Conservation (phyloP, 1,140 invertebrate genomes). For the Plectrocnemia conspersa region DNA sequence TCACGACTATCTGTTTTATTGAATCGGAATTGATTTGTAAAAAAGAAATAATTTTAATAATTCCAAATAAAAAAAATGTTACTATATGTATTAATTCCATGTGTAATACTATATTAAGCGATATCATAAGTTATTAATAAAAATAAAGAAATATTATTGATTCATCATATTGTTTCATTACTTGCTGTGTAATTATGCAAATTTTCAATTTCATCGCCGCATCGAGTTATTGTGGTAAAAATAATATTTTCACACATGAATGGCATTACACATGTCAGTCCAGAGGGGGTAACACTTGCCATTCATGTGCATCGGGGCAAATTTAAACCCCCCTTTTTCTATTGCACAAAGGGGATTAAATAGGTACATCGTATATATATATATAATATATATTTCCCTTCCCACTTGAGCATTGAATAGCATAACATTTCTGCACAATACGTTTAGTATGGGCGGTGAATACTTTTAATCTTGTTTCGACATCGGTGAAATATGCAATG, state of each 20-base stretch:
- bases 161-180: constrained; percentile 12
- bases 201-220: no score
- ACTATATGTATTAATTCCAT: constrained; percentile 33
- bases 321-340: constrained; percentile 25
- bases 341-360: constrained; percentile 34
- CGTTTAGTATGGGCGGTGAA: constrained; percentile 24
- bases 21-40: constrained; percentile 1
- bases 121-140: constrained; percentile 31
- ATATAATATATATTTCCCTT: no score
- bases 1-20: constrained; percentile 2
- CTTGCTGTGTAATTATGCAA: background rate
- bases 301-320: constrained; percentile 12
- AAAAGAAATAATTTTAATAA: constrained; percentile 24
- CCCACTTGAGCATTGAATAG: constrained; percentile 26
- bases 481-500: constrained; percentile 1
- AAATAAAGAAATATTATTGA: constrained; percentile 36
- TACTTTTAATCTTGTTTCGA: constrained; percentile 19
- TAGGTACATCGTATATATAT: constrained; percentile 26
- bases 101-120: constrained; percentile 33
- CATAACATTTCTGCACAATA: constrained; percentile 31
- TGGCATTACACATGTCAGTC: constrained; percentile 27
- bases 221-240: constrained; percentile 26
- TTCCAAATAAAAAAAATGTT: constrained; percentile 27
- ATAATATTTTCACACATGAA: constrained; percentile 28
- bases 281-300: constrained; percentile 7